Evolutionary conservation across 2,113 vertebrate species (phyloP).

Genomic region (Gavia stellata): DNA sequence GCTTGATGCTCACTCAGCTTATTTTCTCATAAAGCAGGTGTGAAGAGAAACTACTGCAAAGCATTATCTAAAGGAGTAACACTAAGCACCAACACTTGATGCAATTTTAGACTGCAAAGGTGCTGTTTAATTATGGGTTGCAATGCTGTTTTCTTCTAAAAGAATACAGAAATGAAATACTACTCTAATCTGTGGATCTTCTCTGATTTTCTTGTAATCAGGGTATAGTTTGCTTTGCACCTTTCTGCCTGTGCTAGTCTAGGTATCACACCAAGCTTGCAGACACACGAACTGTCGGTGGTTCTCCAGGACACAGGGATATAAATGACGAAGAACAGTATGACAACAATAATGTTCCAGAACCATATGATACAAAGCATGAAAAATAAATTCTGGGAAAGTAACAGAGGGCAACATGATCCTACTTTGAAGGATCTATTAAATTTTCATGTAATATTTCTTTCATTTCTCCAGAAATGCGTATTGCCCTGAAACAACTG

Average conservation of each 20-base stretch:
- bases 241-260: neutral
- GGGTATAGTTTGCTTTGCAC: neutral
- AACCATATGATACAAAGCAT: neutral
- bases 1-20: neutral
- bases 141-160: neutral
- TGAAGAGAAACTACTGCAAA: neutral
- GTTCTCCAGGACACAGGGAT: neutral
- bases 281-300: neutral
- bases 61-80: neutral
- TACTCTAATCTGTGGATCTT: neutral
- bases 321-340: neutral
- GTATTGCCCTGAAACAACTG: neutral
- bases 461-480: neutral
- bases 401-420: neutral
- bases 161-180: neutral
- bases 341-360: neutral
- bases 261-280: neutral
- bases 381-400: neutral
- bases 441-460: neutral
- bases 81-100: neutral
- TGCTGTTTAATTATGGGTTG: neutral
- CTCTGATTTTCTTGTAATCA: neutral
- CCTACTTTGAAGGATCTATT: neutral
- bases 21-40: neutral
- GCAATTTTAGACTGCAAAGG: constrained; percentile 3